Evolutionary conservation across 2,888 invertebrate species (phyloP), one percentile per base, ranked within the genome.

Genomic region (Drosophila fungiperda): DNA sequence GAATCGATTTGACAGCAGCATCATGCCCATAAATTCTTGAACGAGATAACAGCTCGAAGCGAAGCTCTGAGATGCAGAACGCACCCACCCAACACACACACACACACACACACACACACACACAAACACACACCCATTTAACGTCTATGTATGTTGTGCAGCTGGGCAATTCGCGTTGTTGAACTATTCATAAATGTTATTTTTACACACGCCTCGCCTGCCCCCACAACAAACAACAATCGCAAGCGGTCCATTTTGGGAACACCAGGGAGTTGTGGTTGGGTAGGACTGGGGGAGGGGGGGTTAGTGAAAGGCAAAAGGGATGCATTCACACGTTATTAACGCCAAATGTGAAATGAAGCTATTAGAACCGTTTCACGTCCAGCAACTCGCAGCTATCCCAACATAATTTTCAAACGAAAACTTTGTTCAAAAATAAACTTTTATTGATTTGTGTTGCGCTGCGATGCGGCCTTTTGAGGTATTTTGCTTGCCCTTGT

Each of bases 261-360:
- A 26, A 49, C 26, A 26, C 5, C 5, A 26, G 26, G 15, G 20
- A 48, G 29, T n/a, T 38, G 23, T 20, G 17, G 32, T 2, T n/a
- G 29, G 29, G 6, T 5, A 26, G 26, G 5, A 26, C 4, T 23
- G 0, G 11, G 38, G 0, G 11, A 33, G 20, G 15, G n/a, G 50
- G 7, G n/a, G 6, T 32, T 45, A 15, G 26, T 63, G 23, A 29
- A 63, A 68, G 68, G 55, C 69, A 62, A 72, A 77, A 66, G 78
- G 67, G 83, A 75, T 82, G 83, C 83, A 85, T 82, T 85, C 75
- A 82, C 78, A 75, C 78, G 73, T 82, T 80, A 82, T 83, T 83
- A 83, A 76, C 74, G 78, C 50, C 54, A 62, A 64, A 66, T 73
- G 66, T 64, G 29, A 29, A 29, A 68, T 65, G 20, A 45, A 59